These are phyloP conservation scores for Coleophora deauratella DNA, from an alignment of 2,888 invertebrate species.

Conservation along the genomic window DNA sequence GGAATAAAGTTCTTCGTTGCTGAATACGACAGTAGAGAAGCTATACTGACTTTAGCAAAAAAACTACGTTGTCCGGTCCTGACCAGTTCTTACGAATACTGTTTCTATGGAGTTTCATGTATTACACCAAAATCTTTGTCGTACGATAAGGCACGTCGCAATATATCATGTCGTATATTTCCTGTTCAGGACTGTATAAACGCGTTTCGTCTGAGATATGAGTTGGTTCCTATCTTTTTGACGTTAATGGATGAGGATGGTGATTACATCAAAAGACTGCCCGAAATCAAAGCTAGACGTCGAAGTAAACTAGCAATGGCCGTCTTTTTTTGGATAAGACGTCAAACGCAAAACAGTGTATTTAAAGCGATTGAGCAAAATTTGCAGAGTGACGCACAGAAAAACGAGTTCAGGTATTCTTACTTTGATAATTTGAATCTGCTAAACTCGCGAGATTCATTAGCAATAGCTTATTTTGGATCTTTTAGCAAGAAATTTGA, in stretches of 20 bases:
- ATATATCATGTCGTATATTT: slow-evolving; percentile 2
- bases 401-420: slow-evolving; percentile 4
- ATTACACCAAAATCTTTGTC: slow-evolving; percentile 5
- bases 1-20: slow-evolving; percentile 24
- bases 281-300: slow-evolving; percentile 8
- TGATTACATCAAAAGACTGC: slow-evolving; percentile 9
- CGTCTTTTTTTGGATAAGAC: slow-evolving; percentile 11
- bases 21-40: slow-evolving; percentile 21
- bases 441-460: not conserved
- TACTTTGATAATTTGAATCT: slow-evolving; percentile 1
- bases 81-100: slow-evolving; percentile 25
- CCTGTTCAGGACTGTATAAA: not conserved
- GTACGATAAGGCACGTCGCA: not conserved
- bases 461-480: slow-evolving; percentile 1
- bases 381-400: slow-evolving; percentile 5
- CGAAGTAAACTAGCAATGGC: slow-evolving; percentile 5
- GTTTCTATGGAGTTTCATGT: slow-evolving; percentile 15
- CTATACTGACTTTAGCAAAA: slow-evolving; percentile 21
- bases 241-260: slow-evolving; percentile 16
- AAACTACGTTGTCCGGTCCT: slow-evolving; percentile 24
- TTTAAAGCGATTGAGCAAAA: slow-evolving; percentile 2
- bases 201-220: not conserved
- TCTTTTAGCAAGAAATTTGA: not conserved
- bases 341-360: slow-evolving; percentile 6
- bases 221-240: slow-evolving; percentile 13